A percentile compares a stretch with the other conserved stretches of the same genome.
phyloP scores from a whole-genome alignment of 1,140 invertebrate species.

The Acromyrmex echinatior region DNA sequence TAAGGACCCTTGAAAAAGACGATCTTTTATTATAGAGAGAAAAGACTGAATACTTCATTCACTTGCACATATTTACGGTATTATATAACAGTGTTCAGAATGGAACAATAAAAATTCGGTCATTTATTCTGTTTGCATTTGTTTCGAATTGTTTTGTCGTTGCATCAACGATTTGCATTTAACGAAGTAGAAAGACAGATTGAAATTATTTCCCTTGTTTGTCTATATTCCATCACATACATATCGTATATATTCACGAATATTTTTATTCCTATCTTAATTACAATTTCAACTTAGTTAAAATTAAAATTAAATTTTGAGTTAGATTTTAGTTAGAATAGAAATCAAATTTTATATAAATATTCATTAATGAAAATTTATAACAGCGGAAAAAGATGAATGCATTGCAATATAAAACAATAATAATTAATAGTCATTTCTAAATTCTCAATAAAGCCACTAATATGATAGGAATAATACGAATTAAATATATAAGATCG shows the following conservation, averaged over 20 bases:
- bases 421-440: neutral
- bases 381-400: neutral
- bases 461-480: neutral
- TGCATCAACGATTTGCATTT: conserved; percentile 14
- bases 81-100: neutral
- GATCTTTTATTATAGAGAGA: neutral
- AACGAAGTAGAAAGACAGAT: conserved; percentile 11
- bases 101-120: conserved; percentile 45
- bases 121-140: conserved; percentile 2
- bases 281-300: neutral
- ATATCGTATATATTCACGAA: neutral
- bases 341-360: conserved; percentile 8
- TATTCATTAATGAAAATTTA: neutral
- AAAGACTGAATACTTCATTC: conserved; percentile 22
- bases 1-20: conserved; percentile 14
- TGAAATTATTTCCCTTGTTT: neutral
- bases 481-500: neutral
- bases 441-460: neutral
- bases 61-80: conserved; percentile 15
- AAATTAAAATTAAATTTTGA: conserved; percentile 3
- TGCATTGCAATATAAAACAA: too few relatives aligned
- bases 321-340: neutral
- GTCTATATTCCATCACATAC: too few relatives aligned
- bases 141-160: neutral
- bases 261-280: neutral